Evolutionary conservation across 2,797 vertebrate species (phyloP), one percentile per base, ranked within the genome.

Genomic region (Sebastolobus alascanus): DNA sequence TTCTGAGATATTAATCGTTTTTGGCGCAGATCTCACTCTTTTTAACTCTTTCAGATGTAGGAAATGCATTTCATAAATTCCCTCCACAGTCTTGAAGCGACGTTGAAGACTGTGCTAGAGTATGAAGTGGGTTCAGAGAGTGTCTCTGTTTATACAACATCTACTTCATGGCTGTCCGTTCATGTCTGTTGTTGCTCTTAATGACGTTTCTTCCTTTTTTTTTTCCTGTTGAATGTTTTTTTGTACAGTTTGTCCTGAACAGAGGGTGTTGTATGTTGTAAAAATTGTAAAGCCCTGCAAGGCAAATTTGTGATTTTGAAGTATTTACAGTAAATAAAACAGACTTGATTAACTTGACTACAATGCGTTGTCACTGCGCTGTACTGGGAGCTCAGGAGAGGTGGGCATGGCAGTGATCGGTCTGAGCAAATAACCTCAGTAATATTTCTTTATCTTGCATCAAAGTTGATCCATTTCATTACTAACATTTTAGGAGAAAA

Each of bases 241-340:
- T 52, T 37, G 10, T 16, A 4, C 5, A 55, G 20, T 65, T 46
- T 46, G 7, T 60, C 55, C n/a, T 60, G 4, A 18, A 58, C 33
- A 40, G 31, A 27, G 7, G 11, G 4, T 2, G 16, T 63, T 10
- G 1, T 54, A 20, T 52, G 18, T 37, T 29, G 8, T 20, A 31
- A 35, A 22, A 66, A 37, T 22, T 9, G n/a, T 12, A 63, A 31
- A 56, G 18, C 43, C 7, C 11, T 66, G 3, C 11, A 12, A 67
- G 43, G 27, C n/a, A 35, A 10, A 55, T 78, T 65, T 77, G 37
- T 73, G 22, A 64, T 77, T 67, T 59, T 27, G 2, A 66, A 8
- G 5, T 31, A 71, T 71, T 81, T 40, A 72, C 40, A 55, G 55
- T 61, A 54, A 76, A 77, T 63, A 37, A 35, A 61, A 82, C 9